Base-by-base conservation (phyloP, 1,140 invertebrate species). In the Drosophila ironensis region DNA sequence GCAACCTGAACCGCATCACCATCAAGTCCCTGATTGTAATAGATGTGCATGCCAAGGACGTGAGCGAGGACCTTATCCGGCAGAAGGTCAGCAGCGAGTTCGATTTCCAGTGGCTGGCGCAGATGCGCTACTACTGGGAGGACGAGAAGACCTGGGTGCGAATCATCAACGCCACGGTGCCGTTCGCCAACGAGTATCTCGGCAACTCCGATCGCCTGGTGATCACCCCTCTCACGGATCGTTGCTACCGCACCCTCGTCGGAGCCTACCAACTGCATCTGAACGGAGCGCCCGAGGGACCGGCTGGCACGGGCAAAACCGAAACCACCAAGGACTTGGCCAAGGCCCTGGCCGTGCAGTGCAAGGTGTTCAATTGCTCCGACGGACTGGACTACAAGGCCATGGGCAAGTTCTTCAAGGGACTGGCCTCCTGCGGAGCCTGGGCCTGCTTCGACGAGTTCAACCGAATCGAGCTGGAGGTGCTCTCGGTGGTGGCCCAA, bases 361-460 rank as follows among this genome's bases (percentile, higher is more conserved):
- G 97, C 84, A 95, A 98, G 1, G 97, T 98, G 0, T 98, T 98
- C 90, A 98, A 98, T 90, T 98, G 97, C 77, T 98, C 97, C 0
- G 96, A 98, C 84, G 96, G 96, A n/a, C 90, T 98, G 37, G 96
- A 98, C 89, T 98, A 97, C 88, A 96, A 97, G 82, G 96, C 96
- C 22, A 96, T 98, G 93, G 96, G 97, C 17, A 98, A 97, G 90
- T 96, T 95, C 90, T 96, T 97, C 76, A 96, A 95, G 90, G 97
- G 97, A 14, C 88, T 98, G 2, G 96, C 97, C 4, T 94, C 96
- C 3, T 95, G 92, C 11, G 97, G 97, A 0, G 96, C 97, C 0
- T 98, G 97, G 97, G 96, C 95, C 0, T 98, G 97, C 88, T 98
- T 98, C 80, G 97, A 98, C 80, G 97, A 98, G 90, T 98, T 98